Conservation (phyloP, 2,888 invertebrate genomes). For the Synergus laeviventris region DNA sequence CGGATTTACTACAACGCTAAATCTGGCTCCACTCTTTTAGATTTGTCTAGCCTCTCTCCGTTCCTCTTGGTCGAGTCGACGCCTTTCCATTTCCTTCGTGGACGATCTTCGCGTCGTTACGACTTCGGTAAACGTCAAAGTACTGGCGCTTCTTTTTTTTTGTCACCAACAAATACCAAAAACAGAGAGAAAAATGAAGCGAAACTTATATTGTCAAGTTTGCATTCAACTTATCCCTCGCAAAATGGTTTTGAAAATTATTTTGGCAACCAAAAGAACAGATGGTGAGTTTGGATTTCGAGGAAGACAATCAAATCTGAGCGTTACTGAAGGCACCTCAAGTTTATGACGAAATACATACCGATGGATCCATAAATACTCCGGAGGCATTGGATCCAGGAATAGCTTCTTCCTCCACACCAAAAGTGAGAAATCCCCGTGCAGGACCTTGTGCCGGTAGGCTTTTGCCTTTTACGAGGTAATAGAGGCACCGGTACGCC, state of each 20-base stretch:
- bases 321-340: conserved; percentile 54
- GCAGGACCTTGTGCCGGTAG: conserved; percentile 47
- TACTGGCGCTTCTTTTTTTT: background rate
- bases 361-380: conserved; percentile 66
- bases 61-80: conserved; percentile 28
- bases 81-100: conserved; percentile 38
- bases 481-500: conserved; percentile 29
- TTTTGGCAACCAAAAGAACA: conserved; percentile 14
- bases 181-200: background rate
- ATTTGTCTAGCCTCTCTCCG: conserved; percentile 60
- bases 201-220: background rate
- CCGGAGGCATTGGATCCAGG: conserved; percentile 64
- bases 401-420: conserved; percentile 59
- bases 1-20: conserved; percentile 65
- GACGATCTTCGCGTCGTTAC: conserved; percentile 18
- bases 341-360: conserved; percentile 69
- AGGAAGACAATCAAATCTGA: conserved; percentile 41
- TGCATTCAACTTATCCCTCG: background rate
- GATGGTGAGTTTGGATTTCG: background rate
- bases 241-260: background rate
- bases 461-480: conserved; percentile 39
- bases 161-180: background rate
- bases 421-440: conserved; percentile 64
- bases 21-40: conserved; percentile 68
- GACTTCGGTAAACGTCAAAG: conserved; percentile 20